These are phyloP conservation scores for Hydrozoanthus tunicans DNA, from an alignment of 64 coral and sea anemone genomes.

Conservation along the genomic window DNA sequence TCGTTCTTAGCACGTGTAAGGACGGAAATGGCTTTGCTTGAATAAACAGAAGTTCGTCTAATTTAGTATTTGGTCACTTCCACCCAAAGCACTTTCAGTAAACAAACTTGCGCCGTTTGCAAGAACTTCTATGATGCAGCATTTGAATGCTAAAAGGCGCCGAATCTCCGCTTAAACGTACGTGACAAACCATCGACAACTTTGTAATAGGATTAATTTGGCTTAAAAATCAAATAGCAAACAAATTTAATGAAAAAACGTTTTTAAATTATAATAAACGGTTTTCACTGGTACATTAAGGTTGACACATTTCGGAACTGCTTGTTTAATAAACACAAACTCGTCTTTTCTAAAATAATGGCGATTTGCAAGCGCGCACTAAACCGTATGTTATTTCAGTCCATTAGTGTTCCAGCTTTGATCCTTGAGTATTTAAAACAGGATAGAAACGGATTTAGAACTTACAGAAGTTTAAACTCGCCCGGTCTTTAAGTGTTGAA, in stretches of 20 bases:
- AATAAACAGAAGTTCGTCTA: no score
- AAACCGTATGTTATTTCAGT: slow-evolving; percentile 18
- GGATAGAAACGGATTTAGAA: neutral
- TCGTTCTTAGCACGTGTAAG: no score
- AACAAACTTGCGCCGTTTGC: no score
- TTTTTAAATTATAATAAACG: slow-evolving; percentile 29
- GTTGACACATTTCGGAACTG: slow-evolving; percentile 27
- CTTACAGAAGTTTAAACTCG: neutral
- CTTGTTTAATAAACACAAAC: slow-evolving; percentile 20
- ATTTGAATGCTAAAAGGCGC: no score
- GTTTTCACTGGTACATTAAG: slow-evolving; percentile 9
- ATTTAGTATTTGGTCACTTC: no score
- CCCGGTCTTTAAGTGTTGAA: neutral
- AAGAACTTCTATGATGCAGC: no score
- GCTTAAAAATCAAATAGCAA: neutral
- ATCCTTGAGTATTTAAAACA: neutral
- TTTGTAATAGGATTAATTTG: neutral
- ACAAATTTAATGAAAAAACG: neutral
- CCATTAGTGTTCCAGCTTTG: slow-evolving; percentile 4
- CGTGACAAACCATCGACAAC: neutral
- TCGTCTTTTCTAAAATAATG: slow-evolving; percentile 16
- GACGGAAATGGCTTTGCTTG: no score
- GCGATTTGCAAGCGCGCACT: neutral
- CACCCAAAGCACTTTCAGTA: no score
- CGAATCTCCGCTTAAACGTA: no score